A percentile compares a stretch with the other conserved stretches of the same genome.
These are phyloP conservation scores for Drosophila repletoides DNA, from an alignment of 1,140 invertebrate genomes.

Conservation along the genomic window DNA sequence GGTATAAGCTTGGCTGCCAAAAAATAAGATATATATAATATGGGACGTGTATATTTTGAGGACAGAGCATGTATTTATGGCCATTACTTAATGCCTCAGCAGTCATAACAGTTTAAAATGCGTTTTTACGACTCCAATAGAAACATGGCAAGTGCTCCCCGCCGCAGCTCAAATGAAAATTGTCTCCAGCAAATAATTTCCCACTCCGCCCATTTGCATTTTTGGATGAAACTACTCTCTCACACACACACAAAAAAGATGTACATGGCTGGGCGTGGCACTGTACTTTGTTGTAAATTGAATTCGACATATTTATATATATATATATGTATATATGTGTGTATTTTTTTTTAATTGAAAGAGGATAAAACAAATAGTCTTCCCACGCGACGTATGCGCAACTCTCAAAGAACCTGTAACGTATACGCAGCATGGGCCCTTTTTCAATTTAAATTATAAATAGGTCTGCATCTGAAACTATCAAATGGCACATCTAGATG, in stretches of 20 bases:
- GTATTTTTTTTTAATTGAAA: constrained; percentile 35
- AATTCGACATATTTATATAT: constrained; percentile 11
- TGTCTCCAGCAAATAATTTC: constrained; percentile 25
- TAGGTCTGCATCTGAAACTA: constrained; percentile 17
- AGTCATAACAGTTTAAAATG: constrained; percentile 57
- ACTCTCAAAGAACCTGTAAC: constrained; percentile 23
- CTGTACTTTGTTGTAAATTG: constrained; percentile 22
- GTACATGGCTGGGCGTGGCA: constrained; percentile 26
- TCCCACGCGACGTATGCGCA: constrained; percentile 51
- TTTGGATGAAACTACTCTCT: too few relatives aligned
- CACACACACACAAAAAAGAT: background rate
- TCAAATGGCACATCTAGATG: constrained; percentile 42
- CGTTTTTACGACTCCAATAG: constrained; percentile 42
- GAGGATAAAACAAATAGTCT: constrained; percentile 43
- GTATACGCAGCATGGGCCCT: constrained; percentile 46
- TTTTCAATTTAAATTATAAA: constrained; percentile 1
- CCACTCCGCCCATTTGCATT: background rate
- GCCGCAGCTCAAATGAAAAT: constrained; percentile 37
- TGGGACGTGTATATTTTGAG: constrained; percentile 29
- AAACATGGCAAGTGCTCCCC: constrained; percentile 25
- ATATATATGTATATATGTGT: background rate
- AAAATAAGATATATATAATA: constrained; percentile 4
- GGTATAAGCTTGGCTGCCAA: constrained; percentile 6
- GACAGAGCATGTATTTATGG: constrained; percentile 38
- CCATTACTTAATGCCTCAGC: constrained; percentile 47